These are phyloP conservation scores for Monodelphis domestica DNA, from an alignment of 2,797 vertebrate genomes.

Conservation along the genomic window DNA sequence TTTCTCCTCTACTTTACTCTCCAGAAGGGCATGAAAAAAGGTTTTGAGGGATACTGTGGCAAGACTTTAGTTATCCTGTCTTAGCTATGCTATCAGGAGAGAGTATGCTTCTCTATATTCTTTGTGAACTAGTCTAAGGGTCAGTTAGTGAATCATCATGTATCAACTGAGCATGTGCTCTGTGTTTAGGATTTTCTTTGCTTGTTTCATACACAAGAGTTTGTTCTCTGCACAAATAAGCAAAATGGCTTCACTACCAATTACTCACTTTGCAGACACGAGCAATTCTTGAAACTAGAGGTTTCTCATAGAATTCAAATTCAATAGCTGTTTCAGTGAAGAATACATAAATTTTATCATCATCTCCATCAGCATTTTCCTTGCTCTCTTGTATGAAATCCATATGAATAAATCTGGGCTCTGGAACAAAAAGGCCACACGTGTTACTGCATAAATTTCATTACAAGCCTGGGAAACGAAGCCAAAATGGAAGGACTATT, in stretches of 20 bases:
- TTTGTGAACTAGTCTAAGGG: not conserved
- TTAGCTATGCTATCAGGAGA: not conserved
- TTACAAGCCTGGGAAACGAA: conserved; percentile 8
- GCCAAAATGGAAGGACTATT: not conserved
- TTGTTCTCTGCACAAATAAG: not conserved
- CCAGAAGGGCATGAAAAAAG: not conserved
- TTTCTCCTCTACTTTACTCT: not conserved
- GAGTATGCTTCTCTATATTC: not conserved
- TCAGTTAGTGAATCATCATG: not conserved
- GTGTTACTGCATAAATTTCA: not conserved
- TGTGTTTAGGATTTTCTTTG: not conserved
- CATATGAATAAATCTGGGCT: conserved; percentile 89
- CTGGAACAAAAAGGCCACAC: conserved; percentile 77
- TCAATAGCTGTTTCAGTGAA: conserved; percentile 90
- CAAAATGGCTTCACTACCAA: conserved; percentile 7
- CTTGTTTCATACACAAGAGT: not conserved
- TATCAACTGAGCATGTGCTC: not conserved
- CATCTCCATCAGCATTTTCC: conserved; percentile 82
- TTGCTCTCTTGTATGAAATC: conserved; percentile 86
- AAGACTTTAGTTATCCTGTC: not conserved
- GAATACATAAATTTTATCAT: conserved; percentile 91
- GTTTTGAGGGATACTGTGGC: not conserved
- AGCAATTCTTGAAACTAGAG: conserved; percentile 88
- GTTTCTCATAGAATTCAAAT: conserved; percentile 89
- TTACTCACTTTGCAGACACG: conserved; percentile 88